phyloP scores from a whole-genome alignment of 2,797 vertebrate genomes.

The Brachyrhaphis roseni region DNA sequence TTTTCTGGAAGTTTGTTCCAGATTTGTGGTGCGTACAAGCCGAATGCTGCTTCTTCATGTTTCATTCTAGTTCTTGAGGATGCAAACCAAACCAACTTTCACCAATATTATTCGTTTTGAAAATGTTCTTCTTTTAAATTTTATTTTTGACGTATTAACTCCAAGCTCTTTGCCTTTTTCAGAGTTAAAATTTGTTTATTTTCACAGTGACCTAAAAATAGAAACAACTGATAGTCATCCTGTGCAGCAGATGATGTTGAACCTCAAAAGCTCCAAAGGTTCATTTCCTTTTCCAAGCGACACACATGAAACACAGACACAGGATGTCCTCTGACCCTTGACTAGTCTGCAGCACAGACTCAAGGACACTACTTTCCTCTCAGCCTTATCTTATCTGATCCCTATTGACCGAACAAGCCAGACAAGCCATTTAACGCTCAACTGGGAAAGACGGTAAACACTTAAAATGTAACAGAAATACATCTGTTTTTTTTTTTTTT shows the following conservation, averaged over 20 bases:
- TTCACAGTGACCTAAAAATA: neutral
- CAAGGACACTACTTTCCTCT: constrained; percentile 38
- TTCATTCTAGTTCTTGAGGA: too few relatives aligned
- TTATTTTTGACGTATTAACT: neutral
- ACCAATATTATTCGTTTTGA: neutral
- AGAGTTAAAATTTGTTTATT: neutral
- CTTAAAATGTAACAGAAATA: constrained; percentile 3
- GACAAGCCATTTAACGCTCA: constrained; percentile 7
- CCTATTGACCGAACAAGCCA: constrained; percentile 20
- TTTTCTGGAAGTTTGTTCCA: too few relatives aligned
- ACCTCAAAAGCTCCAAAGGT: constrained; percentile 18
- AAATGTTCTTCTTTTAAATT: neutral
- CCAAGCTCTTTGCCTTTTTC: neutral
- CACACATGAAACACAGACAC: neutral
- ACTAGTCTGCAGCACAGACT: neutral
- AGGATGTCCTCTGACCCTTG: constrained; percentile 24
- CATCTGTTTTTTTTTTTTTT: neutral
- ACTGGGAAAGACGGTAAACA: neutral
- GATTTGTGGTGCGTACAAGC: too few relatives aligned
- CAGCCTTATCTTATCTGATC: constrained; percentile 55
- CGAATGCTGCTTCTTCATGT: too few relatives aligned
- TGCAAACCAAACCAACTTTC: neutral
- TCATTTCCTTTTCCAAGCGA: constrained; percentile 15
- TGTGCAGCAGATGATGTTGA: constrained; percentile 8
- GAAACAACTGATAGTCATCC: neutral